Percentiles rank a stretch among this genome's conserved stretches.
Evolutionary conservation across 2,888 invertebrate genomes (phyloP).

Genomic region (Globia sparganii): DNA sequence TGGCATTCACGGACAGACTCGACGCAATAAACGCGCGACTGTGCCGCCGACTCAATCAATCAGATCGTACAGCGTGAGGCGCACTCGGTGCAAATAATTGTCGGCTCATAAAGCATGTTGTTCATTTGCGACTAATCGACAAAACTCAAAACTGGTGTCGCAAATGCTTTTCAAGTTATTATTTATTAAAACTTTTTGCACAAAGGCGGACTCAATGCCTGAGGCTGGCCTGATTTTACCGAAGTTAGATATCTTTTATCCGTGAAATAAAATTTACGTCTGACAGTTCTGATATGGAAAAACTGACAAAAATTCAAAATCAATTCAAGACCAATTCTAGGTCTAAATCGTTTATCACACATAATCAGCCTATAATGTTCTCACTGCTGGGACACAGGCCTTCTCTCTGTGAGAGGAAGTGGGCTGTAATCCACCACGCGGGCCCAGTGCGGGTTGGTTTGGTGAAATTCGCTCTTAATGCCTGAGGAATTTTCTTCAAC

Average conservation of each 20-base stretch:
- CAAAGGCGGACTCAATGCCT: background rate
- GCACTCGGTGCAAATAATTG: conserved; percentile 50
- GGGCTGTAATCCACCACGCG: too few species aligned
- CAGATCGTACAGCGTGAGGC: conserved; percentile 33
- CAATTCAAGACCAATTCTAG: too few species aligned
- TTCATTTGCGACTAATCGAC: conserved; percentile 24
- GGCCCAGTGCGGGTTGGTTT: too few species aligned
- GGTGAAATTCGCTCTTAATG: background rate
- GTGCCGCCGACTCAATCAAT: conserved; percentile 47
- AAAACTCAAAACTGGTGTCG: background rate
- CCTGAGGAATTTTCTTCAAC: background rate
- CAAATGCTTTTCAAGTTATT: background rate
- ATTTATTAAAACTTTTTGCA: background rate
- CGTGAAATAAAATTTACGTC: too few species aligned
- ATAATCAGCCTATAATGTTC: too few species aligned
- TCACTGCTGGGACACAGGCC: too few species aligned
- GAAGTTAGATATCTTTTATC: too few species aligned
- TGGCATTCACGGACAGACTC: conserved; percentile 22
- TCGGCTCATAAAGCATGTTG: conserved; percentile 23
- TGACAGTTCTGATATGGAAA: too few species aligned
- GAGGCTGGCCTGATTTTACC: too few species aligned
- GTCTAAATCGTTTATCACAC: too few species aligned
- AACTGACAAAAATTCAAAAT: too few species aligned
- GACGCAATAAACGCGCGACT: conserved; percentile 23
- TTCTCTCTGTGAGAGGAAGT: too few species aligned